These are phyloP conservation scores for Drosophila affinis DNA, from an alignment of 2,888 invertebrate genomes.

Conservation along the genomic window DNA sequence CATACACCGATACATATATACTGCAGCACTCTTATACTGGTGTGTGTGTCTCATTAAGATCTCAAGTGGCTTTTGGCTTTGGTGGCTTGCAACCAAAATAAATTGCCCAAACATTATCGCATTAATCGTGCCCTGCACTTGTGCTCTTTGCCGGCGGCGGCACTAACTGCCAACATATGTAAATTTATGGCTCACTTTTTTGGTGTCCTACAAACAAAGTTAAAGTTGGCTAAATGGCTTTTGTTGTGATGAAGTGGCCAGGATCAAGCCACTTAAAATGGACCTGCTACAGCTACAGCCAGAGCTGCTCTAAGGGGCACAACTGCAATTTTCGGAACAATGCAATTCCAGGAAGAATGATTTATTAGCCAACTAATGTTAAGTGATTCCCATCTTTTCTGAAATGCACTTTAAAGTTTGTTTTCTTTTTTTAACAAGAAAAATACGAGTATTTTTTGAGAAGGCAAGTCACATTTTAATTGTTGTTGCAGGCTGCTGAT, in stretches of 20 bases:
- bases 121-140: conserved; percentile 23
- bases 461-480: conserved; percentile 24
- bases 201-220: conserved; percentile 7
- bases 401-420: conserved; percentile 1
- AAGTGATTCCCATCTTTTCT: conserved; percentile 17
- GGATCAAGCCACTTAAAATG: conserved; percentile 19
- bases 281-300: neutral
- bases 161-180: conserved; percentile 27
- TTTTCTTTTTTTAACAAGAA: neutral
- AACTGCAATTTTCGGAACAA: neutral
- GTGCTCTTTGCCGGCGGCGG: neutral
- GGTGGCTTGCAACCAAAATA: conserved; percentile 8
- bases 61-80: neutral
- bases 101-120: conserved; percentile 12
- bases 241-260: conserved; percentile 19
- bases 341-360: neutral
- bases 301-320: neutral
- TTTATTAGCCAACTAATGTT: conserved; percentile 14
- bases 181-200: conserved; percentile 19
- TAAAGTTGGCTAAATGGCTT: conserved; percentile 18
- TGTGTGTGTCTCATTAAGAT: neutral
- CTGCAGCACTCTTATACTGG: neutral
- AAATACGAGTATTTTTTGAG: neutral
- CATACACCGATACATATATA: neutral
- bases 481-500: conserved; percentile 8